Evolutionary conservation across 2,113 vertebrate genomes (phyloP).

Genomic region (Callorhinus ursinus): DNA sequence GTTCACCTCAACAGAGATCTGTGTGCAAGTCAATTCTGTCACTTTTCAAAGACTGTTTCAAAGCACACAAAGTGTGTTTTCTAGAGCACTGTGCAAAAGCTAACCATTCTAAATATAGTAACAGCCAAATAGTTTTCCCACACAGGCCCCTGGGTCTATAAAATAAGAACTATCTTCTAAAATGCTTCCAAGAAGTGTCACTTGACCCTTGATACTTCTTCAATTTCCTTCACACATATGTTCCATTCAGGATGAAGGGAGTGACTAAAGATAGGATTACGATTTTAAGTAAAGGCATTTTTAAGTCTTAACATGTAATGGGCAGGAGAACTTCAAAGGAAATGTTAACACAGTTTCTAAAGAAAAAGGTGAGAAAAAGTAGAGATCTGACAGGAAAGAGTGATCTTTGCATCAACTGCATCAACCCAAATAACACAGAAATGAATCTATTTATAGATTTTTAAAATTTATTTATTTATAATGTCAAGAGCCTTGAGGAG

Average conservation of each 20-base stretch:
- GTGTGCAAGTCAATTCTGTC: not conserved
- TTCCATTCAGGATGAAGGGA: conserved; percentile 7
- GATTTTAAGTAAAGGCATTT: not conserved
- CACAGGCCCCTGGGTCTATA: not conserved
- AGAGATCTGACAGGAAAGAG: not conserved
- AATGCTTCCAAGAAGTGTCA: not conserved
- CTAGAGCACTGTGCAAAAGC: not conserved
- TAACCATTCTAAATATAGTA: conserved; percentile 17
- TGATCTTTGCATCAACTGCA: not conserved
- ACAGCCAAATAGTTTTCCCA: not conserved
- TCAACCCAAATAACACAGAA: not conserved
- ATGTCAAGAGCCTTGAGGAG: not conserved
- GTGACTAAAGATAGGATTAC: not conserved
- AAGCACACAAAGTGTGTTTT: not conserved
- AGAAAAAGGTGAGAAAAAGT: not conserved
- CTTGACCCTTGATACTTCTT: not conserved
- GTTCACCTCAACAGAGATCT: not conserved
- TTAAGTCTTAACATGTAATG: conserved; percentile 1
- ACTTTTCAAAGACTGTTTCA: not conserved
- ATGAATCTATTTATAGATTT: not conserved
- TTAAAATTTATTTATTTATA: too few relatives aligned
- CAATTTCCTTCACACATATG: not conserved
- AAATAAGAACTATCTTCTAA: conserved; percentile 8
- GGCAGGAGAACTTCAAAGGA: not conserved
- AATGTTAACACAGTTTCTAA: conserved; percentile 20